Conservation (phyloP, 1,140 invertebrate genomes). For the Papilio helenus region DNA sequence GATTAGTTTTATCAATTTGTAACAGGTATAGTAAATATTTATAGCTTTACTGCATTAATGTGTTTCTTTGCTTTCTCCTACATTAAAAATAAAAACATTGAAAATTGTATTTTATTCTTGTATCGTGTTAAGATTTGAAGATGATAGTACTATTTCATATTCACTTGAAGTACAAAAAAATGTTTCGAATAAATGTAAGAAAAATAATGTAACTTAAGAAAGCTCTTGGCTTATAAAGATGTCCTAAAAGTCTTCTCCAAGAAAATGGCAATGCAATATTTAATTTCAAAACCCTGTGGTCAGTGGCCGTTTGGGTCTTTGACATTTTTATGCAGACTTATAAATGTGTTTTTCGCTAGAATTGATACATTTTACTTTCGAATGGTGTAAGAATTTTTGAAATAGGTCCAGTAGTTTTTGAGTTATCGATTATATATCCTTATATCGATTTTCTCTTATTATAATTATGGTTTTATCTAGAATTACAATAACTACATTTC, state of each 20-base stretch:
- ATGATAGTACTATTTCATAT: slow-evolving; percentile 34
- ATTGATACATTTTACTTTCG: background rate
- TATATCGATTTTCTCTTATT: background rate
- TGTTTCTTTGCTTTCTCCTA: background rate
- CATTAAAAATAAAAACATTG: background rate
- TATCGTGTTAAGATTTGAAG: background rate
- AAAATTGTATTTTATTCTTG: background rate
- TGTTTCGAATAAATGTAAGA: slow-evolving; percentile 14
- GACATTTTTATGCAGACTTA: background rate
- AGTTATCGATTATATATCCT: too few species aligned
- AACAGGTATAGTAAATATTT: background rate
- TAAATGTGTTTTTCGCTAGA: background rate
- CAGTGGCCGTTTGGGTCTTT: background rate
- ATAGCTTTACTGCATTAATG: too few species aligned
- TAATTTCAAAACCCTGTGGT: slow-evolving; percentile 3
- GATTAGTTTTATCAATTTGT: background rate
- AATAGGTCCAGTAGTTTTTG: too few species aligned
- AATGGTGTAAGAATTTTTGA: too few species aligned
- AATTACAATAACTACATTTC: background rate
- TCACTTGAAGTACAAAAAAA: slow-evolving; percentile 24
- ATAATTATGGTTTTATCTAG: background rate
- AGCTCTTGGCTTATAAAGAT: slow-evolving; percentile 32
- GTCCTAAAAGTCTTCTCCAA: slow-evolving; percentile 13
- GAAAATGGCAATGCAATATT: slow-evolving; percentile 38
- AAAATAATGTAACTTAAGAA: slow-evolving; percentile 3